These are phyloP conservation scores for Cephus runcator DNA, from an alignment of 2,888 invertebrate genomes.

Conservation along the genomic window DNA sequence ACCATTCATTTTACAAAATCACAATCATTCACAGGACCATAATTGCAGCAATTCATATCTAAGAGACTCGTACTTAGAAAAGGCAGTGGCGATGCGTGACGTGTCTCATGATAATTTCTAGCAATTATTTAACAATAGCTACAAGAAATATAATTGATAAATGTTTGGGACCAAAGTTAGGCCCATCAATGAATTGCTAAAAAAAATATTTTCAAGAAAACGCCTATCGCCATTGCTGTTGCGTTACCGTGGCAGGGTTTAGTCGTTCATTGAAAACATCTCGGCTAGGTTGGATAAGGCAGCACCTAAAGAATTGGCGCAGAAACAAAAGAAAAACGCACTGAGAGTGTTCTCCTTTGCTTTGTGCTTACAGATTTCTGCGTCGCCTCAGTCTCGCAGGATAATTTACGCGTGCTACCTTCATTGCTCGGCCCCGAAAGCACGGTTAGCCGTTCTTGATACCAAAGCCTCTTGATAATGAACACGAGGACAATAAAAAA, in stretches of 20 bases:
- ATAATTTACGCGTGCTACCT: conserved; percentile 62
- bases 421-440: conserved; percentile 62
- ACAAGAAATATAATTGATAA: not conserved
- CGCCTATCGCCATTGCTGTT: conserved; percentile 47
- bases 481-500: not conserved
- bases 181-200: not conserved
- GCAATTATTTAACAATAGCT: not conserved
- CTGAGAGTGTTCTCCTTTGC: conserved; percentile 65
- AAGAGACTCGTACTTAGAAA: conserved; percentile 54
- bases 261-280: not conserved
- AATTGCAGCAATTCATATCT: not conserved
- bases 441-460: conserved; percentile 57
- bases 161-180: not conserved
- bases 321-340: conserved; percentile 52
- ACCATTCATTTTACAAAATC: not conserved
- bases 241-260: not conserved
- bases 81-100: conserved; percentile 52
- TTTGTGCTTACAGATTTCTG: conserved; percentile 66
- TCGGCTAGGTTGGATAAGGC: conserved; percentile 59
- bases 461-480: not conserved
- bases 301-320: conserved; percentile 57
- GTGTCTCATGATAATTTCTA: not conserved
- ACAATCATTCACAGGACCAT: not conserved
- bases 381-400: conserved; percentile 63
- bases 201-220: not conserved